These are phyloP conservation scores for Tauraco erythrolophus DNA, from an alignment of 2,113 vertebrate genomes.

Conservation along the genomic window DNA sequence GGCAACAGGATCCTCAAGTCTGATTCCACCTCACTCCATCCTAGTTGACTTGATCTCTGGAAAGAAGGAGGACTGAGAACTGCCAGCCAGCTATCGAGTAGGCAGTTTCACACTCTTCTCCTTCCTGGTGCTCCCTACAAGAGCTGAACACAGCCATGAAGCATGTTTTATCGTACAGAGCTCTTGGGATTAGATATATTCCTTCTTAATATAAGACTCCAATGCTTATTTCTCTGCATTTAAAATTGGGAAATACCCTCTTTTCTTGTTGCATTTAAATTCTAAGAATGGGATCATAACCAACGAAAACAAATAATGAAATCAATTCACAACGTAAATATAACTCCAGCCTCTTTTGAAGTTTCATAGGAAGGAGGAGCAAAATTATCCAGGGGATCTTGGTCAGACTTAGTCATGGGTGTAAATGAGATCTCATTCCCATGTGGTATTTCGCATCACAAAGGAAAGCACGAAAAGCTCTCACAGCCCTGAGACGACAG, in stretches of 20 bases:
- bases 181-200: background rate
- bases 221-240: background rate
- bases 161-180: background rate
- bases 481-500: background rate
- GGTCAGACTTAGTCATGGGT: background rate
- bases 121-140: background rate
- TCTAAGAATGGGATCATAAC: background rate
- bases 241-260: background rate
- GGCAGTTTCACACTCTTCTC: background rate
- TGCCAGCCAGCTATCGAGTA: background rate
- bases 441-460: constrained; percentile 39
- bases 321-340: background rate
- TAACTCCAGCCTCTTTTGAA: background rate
- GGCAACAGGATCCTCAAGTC: background rate
- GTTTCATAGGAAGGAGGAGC: background rate
- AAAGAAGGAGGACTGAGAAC: background rate
- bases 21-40: background rate
- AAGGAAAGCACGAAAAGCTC: background rate
- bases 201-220: background rate
- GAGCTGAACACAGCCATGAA: background rate
- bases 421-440: background rate
- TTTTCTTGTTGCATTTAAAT: background rate
- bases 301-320: background rate
- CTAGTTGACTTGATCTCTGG: background rate
- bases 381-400: background rate